Percentiles rank a stretch among this genome's conserved stretches.
phyloP scores from a whole-genome alignment of 1,140 invertebrate species.

The Acromyrmex echinatior region DNA sequence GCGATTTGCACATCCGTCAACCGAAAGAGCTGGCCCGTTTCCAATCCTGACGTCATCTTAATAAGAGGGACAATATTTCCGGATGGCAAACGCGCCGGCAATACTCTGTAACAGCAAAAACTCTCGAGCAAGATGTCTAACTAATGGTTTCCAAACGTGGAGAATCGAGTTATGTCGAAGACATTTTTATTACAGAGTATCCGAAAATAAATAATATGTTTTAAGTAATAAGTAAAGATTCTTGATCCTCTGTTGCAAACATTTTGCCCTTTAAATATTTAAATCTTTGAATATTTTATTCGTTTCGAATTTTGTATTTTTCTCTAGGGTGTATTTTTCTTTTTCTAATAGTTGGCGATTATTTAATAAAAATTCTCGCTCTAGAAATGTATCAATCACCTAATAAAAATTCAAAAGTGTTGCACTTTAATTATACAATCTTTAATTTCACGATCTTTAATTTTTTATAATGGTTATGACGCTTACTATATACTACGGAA shows the following conservation, averaged over 20 bases:
- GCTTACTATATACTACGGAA: background rate
- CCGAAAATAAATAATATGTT: background rate
- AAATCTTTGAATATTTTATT: background rate
- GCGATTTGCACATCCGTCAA: conserved; percentile 74
- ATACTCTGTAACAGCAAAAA: conserved; percentile 1
- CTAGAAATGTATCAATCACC: background rate
- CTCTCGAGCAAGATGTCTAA: conserved; percentile 11
- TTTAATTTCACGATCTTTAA: background rate
- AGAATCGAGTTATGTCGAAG: background rate
- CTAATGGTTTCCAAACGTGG: too few species aligned
- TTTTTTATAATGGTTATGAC: background rate
- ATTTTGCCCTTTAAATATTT: background rate
- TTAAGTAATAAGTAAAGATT: background rate
- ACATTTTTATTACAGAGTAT: background rate
- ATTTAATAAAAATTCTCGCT: background rate
- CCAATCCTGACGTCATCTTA: conserved; percentile 74
- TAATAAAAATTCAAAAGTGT: background rate
- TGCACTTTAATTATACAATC: background rate
- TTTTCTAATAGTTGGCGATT: background rate
- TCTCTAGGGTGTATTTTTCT: too few species aligned
- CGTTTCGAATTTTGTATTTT: background rate
- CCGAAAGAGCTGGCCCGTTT: conserved; percentile 55
- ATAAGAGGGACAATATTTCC: conserved; percentile 73
- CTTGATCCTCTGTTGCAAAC: background rate
- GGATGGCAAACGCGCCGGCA: background rate